phyloP scores from a whole-genome alignment of 2,797 vertebrate genomes.

The Percopsis omiscomaycus region DNA sequence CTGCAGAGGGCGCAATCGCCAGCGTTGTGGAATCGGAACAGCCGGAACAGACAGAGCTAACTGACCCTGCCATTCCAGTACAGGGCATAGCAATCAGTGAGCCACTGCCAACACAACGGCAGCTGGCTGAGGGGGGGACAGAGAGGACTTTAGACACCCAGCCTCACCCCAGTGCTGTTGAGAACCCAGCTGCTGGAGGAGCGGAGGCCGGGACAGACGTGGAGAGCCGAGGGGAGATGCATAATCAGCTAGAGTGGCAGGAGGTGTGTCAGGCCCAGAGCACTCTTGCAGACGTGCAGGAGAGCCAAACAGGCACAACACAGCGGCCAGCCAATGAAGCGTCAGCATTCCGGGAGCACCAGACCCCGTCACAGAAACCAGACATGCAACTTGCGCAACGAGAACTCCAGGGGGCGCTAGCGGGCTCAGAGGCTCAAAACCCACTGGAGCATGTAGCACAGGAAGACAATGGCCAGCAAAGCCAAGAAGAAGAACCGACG shows the following conservation, averaged over 20 bases:
- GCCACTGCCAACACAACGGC: neutral
- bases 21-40: conserved; percentile 40
- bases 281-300: conserved; percentile 4
- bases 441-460: conserved; percentile 19
- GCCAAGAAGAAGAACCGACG: conserved; percentile 33
- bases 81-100: conserved; percentile 11
- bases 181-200: conserved; percentile 16
- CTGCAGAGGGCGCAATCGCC: conserved; percentile 17
- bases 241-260: conserved; percentile 8
- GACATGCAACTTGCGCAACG: neutral
- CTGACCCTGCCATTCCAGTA: conserved; percentile 32
- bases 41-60: conserved; percentile 37
- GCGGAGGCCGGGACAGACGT: conserved; percentile 3
- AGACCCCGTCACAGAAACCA: conserved; percentile 9
- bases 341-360: conserved; percentile 24
- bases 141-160: conserved; percentile 13
- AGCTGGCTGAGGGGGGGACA: conserved; percentile 16
- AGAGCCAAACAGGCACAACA: neutral
- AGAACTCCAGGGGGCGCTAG: conserved; percentile 17
- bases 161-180: conserved; percentile 8
- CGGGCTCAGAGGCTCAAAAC: conserved; percentile 18
- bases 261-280: conserved; percentile 15
- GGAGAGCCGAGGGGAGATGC: conserved; percentile 18
- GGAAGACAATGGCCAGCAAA: conserved; percentile 22
- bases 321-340: conserved; percentile 36